Evolutionary conservation across 2,888 invertebrate species (phyloP), one percentile per base, ranked within the genome.

Genomic region (Lepidonotus clava): DNA sequence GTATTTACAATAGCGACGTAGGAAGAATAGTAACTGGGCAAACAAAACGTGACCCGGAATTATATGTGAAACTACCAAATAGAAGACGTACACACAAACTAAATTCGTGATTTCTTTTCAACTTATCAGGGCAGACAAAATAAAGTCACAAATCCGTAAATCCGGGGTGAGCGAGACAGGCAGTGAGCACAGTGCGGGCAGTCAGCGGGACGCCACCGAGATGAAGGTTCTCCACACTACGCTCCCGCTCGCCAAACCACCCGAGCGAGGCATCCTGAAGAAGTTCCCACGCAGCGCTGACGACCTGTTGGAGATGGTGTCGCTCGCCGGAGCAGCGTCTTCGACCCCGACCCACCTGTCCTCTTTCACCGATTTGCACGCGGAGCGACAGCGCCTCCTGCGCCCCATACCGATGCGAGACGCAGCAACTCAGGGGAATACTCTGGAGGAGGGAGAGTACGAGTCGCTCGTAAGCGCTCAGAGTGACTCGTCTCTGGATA

Each of bases 191-290:
- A 86, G 88, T 32, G 41, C 71, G 14, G 51, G 38, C 18, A 67
- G 87, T 18, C 87, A 88, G 24, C 85, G 88, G 4, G 80, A 80
- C 1, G 86, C 86, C 40, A 80, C 87, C 0, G 89, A 89, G 46
- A 36, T 89, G 40, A 89, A 88, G 46, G 84, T 85, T 8, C 41
- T 80, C 8, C 41, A 46, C 56, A 40, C 83, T 18, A 36, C 67
- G 0, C 41, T 88, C 0, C 84, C 87, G 40, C 85, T 86, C 51
- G 71, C 87, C n/a, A 91, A 91, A 88, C 71, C 87, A 18, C 93
- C 93, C 18, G 93, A 92, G 89, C 91, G 91, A 61, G 93, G 93
- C 8, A 93, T 93, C 83, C 90, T 93, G 51, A 93, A 93, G 86
- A 56, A 56, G 46, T 40, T 51, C 56, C 34, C 56, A 14, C 67